Conservation (phyloP, 1,140 invertebrate species). For the Brachionus rotundiformis region DNA sequence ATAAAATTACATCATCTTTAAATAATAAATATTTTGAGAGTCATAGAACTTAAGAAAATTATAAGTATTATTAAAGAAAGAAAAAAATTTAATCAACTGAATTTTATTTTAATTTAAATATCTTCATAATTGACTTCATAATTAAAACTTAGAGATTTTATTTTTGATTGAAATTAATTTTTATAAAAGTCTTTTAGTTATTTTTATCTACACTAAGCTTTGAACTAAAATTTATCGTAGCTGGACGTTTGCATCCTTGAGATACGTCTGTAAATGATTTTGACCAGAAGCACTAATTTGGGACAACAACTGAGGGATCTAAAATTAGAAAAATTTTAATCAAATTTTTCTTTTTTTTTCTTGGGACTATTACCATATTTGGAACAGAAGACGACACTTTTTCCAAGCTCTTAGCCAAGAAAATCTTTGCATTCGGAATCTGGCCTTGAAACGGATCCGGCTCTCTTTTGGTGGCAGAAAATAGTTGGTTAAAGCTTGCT, state of each 20-base stretch:
- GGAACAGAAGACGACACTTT: neutral
- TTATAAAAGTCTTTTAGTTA: neutral
- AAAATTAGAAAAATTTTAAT: neutral
- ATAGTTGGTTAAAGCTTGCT: constrained; percentile 32
- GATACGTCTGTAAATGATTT: constrained; percentile 40
- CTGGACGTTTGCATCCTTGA: constrained; percentile 14
- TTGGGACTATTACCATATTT: constrained; percentile 3
- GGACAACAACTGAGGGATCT: constrained; percentile 21
- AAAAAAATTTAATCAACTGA: neutral
- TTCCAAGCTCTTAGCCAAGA: constrained; percentile 33
- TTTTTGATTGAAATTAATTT: constrained; percentile 1
- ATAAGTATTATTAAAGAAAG: constrained; percentile 1
- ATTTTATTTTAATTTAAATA: neutral
- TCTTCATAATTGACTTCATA: neutral
- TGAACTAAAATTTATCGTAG: constrained; percentile 33
- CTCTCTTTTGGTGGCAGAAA: constrained; percentile 32
- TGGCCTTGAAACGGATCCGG: constrained; percentile 46
- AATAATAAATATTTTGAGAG: constrained; percentile 21
- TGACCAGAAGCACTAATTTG: neutral
- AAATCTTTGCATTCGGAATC: constrained; percentile 43
- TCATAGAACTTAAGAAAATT: neutral
- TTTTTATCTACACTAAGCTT: neutral
- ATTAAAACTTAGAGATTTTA: constrained; percentile 1
- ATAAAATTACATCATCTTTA: constrained; percentile 14
- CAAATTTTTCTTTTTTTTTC: neutral